Base-by-base conservation (phyloP, 2,797 vertebrate species). In the Myoxocephalus aenaeus region DNA sequence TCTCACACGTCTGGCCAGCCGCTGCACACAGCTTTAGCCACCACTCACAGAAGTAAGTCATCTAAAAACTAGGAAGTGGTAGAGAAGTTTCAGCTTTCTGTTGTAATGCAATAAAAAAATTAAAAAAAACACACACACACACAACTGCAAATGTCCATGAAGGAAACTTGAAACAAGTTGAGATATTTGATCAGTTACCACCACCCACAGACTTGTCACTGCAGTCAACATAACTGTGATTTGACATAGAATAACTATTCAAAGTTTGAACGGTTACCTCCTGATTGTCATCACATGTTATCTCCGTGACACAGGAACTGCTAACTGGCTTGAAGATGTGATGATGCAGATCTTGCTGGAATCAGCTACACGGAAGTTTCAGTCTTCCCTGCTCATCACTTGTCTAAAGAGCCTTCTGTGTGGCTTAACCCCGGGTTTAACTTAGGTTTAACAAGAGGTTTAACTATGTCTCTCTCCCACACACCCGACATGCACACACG, bases 181-280 rank as follows among this genome's bases (percentile, higher is more conserved):
- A 59, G 57, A 54, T 54, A 69, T 78, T 22, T 68, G 32, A 70
- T 50, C 40, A 38, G 74, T 64, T 80, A 50, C 62, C 59, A 82
- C 65, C 66, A 36, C 66, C 80, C 68, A 78, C 88, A 64, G 63
- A 66, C 69, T 65, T 75, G 75, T 82, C 76, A 27, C 85, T 71
- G 77, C 71, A 78, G 84, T 77, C 69, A 25, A 48, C 59, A 34
- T 8, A 34, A 8, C 34, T 34, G 34, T 34, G 34, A 34, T 34
- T 8, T 34, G 34, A 74, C 64, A 73, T 66, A 42, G n/a, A 25
- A 78, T 10, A 34, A 48, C 58, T 51, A 32, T 57, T 18, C 74
- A 79, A 77, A 85, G 78, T 90, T 87, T 61, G 38, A 83, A 75
- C 81, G 84, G 85, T 73, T 83, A 75, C 58, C 62, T 81, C 73